Percentiles rank a stretch among this genome's conserved stretches.
These are phyloP conservation scores for Mormyrus proboscirostris DNA, from an alignment of 2,797 vertebrate genomes.

Conservation along the genomic window DNA sequence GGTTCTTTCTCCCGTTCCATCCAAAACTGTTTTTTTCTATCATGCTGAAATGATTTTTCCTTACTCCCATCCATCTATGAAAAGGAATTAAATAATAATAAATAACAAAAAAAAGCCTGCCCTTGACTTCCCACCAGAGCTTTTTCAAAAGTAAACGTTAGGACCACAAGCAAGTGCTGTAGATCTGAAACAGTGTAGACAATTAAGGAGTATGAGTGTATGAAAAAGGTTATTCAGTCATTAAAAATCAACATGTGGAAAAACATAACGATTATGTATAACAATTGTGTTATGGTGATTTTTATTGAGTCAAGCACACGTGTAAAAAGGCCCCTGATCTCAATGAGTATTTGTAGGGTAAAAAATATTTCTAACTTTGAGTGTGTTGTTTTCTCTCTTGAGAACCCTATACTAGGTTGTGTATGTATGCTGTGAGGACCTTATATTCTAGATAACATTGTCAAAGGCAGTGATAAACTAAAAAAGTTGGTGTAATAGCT, in stretches of 20 bases:
- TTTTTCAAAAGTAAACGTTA: not conserved
- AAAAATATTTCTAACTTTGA: not conserved
- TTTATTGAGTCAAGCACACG: not conserved
- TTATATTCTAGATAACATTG: not conserved
- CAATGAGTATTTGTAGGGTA: not conserved
- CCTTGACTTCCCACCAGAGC: not conserved
- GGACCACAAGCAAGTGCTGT: not conserved
- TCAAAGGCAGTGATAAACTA: not conserved
- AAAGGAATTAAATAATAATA: not conserved
- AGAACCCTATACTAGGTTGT: not conserved
- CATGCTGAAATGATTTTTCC: not conserved
- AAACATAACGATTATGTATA: too few species aligned
- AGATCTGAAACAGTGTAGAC: not conserved
- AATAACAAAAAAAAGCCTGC: not conserved
- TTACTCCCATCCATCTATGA: not conserved
- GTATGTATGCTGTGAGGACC: not conserved
- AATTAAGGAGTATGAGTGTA: not conserved
- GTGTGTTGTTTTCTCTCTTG: not conserved
- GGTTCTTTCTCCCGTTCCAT: not conserved
- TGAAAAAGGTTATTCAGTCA: too few species aligned
- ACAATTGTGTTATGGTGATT: not conserved
- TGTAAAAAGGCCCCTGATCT: not conserved
- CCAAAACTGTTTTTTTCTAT: not conserved
- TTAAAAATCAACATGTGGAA: too few species aligned
- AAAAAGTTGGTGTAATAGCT: not conserved